Evolutionary conservation across 1,140 invertebrate genomes (phyloP).

Genomic region (Antheraea pernyi): DNA sequence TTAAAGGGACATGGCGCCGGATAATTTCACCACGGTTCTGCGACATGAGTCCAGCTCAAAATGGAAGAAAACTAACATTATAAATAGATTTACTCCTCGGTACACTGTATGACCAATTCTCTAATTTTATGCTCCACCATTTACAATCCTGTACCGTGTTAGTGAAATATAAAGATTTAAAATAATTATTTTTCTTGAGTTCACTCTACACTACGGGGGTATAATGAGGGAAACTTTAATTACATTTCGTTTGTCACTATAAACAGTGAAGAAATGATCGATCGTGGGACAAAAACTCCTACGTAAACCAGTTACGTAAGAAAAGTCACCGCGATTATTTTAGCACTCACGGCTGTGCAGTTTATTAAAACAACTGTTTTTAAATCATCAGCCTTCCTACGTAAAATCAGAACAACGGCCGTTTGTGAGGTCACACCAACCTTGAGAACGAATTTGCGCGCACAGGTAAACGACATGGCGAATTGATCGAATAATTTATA

Average conservation of each 20-base stretch:
- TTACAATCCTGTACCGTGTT: slow-evolving; percentile 28
- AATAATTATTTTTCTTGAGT: slow-evolving; percentile 21
- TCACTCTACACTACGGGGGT: too few species aligned
- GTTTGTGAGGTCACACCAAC: slow-evolving; percentile 23
- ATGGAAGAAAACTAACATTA: slow-evolving; percentile 59
- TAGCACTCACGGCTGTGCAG: slow-evolving; percentile 6
- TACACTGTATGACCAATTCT: slow-evolving; percentile 60
- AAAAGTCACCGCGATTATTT: slow-evolving; percentile 14
- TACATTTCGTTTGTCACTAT: background rate
- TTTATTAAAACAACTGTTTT: slow-evolving; percentile 7
- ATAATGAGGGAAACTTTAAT: background rate
- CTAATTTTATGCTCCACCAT: slow-evolving; percentile 57
- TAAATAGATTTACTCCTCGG: slow-evolving; percentile 52
- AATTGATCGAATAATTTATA: slow-evolving; percentile 18
- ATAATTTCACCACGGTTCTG: slow-evolving; percentile 58
- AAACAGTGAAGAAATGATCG: background rate
- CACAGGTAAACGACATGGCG: background rate
- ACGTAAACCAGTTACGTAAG: background rate
- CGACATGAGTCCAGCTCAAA: slow-evolving; percentile 50
- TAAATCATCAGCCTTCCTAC: slow-evolving; percentile 28
- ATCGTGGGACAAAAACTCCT: background rate
- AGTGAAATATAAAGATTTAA: slow-evolving; percentile 11
- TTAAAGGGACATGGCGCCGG: slow-evolving; percentile 57
- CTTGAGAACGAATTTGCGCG: slow-evolving; percentile 4
- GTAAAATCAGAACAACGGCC: slow-evolving; percentile 26